Conservation (phyloP, 2,113 vertebrate species). For the Hippopotamus amphibius region DNA sequence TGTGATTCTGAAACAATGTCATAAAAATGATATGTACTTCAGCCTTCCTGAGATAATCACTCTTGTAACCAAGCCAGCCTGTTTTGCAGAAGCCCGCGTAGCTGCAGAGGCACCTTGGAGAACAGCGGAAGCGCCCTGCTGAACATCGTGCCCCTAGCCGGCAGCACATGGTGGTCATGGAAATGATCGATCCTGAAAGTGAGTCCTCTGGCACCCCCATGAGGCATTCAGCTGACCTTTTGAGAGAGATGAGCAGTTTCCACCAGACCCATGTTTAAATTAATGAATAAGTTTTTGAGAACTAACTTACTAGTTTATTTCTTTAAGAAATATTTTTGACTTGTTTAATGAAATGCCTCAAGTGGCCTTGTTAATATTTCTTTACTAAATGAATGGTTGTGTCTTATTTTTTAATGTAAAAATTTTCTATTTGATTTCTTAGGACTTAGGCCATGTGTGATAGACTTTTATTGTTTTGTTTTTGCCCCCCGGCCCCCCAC, state of each 20-base stretch:
- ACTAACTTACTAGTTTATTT: background rate
- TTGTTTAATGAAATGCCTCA: background rate
- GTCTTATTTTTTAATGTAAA: background rate
- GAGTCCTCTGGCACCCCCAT: no score
- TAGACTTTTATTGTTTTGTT: background rate
- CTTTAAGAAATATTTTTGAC: background rate
- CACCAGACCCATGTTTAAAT: background rate
- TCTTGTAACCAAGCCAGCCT: background rate
- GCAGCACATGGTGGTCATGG: no score
- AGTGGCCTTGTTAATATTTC: background rate
- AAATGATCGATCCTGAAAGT: background rate
- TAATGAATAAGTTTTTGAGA: background rate
- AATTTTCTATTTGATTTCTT: background rate
- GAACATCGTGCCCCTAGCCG: background rate
- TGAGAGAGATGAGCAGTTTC: background rate
- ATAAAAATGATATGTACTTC: background rate
- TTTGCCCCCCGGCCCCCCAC: no score
- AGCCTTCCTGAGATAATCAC: background rate
- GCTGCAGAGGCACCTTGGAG: background rate
- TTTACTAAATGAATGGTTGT: background rate
- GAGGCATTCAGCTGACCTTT: background rate
- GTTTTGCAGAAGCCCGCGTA: background rate
- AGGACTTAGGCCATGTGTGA: background rate
- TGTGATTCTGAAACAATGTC: background rate
- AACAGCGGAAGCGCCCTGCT: fast-evolving